Conservation (phyloP, 2,113 vertebrate species). For the Myrmophylax atrothorax region DNA sequence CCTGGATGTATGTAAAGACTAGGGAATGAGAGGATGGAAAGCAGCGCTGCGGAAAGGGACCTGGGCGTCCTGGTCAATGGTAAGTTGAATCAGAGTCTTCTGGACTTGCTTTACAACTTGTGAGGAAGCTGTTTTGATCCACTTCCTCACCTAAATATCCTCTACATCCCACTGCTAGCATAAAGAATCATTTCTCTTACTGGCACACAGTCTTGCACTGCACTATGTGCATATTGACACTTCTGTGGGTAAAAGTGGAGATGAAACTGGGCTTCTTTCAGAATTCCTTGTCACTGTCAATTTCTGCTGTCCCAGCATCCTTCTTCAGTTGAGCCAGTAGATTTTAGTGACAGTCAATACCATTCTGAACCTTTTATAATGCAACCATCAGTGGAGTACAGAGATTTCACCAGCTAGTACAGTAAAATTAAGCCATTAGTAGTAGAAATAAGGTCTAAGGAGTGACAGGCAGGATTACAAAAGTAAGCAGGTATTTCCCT, state of each 20-base stretch:
- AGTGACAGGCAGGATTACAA: background rate
- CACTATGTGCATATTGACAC: fast-evolving
- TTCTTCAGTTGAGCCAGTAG: background rate
- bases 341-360: background rate
- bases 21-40: background rate
- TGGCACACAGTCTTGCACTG: background rate
- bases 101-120: background rate
- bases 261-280: background rate
- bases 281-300: background rate
- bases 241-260: background rate
- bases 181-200: background rate
- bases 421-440: background rate
- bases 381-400: background rate
- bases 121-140: background rate
- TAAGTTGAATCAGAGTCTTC: background rate
- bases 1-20: background rate
- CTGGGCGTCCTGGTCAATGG: background rate
- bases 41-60: background rate
- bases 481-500: background rate
- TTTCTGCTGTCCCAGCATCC: background rate
- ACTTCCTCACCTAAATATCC: background rate
- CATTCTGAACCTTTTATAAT: background rate
- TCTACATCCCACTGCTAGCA: background rate
- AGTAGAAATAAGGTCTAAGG: background rate
- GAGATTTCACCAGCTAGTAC: fast-evolving